phyloP scores from a whole-genome alignment of 2,888 invertebrate genomes.

The Macrosiphum euphorbiae region DNA sequence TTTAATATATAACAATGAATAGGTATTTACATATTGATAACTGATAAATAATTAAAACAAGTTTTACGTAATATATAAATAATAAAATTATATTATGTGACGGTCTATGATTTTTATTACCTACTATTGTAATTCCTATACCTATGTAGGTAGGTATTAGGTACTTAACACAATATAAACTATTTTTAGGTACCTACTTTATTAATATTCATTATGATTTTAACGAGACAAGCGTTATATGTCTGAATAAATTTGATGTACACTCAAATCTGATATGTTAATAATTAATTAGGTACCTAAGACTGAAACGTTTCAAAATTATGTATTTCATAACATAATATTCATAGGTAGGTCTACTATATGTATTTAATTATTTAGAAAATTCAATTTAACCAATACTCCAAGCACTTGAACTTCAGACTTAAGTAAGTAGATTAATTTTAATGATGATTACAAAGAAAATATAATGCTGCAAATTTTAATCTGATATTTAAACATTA shows the following conservation, averaged over 20 bases:
- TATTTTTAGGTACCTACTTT: not conserved
- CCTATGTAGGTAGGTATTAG: not conserved
- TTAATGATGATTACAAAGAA: conserved; percentile 36
- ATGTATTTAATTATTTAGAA: not conserved
- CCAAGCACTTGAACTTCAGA: not conserved
- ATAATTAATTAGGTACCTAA: not conserved
- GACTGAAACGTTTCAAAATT: not conserved
- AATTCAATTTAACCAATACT: not conserved
- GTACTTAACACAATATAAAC: not conserved
- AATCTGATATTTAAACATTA: not conserved
- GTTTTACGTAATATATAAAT: too few relatives aligned
- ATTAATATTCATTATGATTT: conserved; percentile 28
- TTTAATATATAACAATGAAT: too few relatives aligned
- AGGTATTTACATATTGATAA: too few relatives aligned
- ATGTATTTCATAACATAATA: not conserved
- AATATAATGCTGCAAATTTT: not conserved
- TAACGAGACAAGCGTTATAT: conserved; percentile 31
- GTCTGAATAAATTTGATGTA: not conserved
- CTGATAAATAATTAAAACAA: too few relatives aligned
- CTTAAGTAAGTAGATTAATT: not conserved
- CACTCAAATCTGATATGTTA: not conserved
- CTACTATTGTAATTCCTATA: not conserved
- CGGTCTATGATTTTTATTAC: too few relatives aligned
- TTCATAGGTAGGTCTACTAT: not conserved
- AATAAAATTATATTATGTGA: too few relatives aligned